phyloP scores from a whole-genome alignment of 92 coral and sea anemone species.

The Desmophyllum pertusum region DNA sequence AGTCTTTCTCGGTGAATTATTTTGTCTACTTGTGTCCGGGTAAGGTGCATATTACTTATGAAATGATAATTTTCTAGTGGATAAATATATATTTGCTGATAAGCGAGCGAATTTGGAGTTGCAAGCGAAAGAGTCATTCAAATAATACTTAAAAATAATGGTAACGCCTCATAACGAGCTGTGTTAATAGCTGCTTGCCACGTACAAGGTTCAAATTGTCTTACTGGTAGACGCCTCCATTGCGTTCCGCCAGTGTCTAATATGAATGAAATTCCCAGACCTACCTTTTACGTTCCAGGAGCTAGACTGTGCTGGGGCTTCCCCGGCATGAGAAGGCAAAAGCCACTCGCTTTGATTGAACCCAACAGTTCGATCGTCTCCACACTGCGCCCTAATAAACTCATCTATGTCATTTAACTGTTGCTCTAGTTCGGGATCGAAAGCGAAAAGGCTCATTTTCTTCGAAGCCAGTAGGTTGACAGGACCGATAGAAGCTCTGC shows the following conservation, averaged over 20 bases:
- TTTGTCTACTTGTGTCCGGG: background rate
- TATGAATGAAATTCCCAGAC: conserved; percentile 12
- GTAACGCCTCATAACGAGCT: conserved; percentile 4
- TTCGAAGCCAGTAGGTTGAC: conserved; percentile 2
- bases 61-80: background rate
- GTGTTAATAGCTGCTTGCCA: background rate
- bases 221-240: background rate
- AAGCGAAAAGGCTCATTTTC: conserved; percentile 47
- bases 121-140: background rate
- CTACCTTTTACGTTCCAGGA: conserved; percentile 37
- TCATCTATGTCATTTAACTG: conserved; percentile 51
- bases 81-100: background rate
- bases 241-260: conserved; percentile 27
- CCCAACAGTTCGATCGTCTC: conserved; percentile 30
- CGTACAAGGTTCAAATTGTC: background rate
- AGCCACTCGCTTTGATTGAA: conserved; percentile 47
- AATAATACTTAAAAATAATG: background rate
- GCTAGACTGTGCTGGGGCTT: conserved; percentile 42
- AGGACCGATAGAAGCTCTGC: conserved; percentile 17
- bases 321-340: conserved; percentile 49
- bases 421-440: conserved; percentile 51
- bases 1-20: background rate
- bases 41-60: background rate
- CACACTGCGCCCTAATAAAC: conserved; percentile 40
- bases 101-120: conserved; percentile 3